Percentiles rank a stretch among this genome's conserved stretches.
These are phyloP conservation scores for Thaumetopoea pityocampa DNA, from an alignment of 1,140 invertebrate genomes.

Conservation along the genomic window DNA sequence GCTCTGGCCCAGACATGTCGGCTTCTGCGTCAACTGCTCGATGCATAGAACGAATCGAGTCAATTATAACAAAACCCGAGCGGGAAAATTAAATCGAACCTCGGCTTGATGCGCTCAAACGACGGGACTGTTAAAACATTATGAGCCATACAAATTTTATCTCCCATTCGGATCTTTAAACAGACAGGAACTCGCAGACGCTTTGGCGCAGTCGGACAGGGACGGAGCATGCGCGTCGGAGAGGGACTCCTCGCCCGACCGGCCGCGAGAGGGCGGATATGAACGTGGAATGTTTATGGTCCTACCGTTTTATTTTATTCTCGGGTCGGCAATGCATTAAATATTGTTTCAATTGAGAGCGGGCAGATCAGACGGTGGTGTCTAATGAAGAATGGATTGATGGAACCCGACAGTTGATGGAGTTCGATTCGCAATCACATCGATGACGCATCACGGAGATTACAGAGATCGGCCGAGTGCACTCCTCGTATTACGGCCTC, in stretches of 20 bases:
- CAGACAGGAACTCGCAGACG: conserved; percentile 56
- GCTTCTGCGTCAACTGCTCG: conserved; percentile 38
- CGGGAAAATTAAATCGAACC: conserved; percentile 66
- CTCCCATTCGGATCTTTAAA: conserved; percentile 56
- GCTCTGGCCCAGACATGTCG: conserved; percentile 24
- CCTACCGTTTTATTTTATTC: conserved; percentile 74
- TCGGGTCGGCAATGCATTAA: conserved; percentile 60
- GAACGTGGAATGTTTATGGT: conserved; percentile 74
- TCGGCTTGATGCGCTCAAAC: conserved; percentile 53
- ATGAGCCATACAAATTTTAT: conserved; percentile 70
- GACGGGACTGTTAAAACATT: conserved; percentile 69
- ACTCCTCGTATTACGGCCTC: conserved; percentile 57
- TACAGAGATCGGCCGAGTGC: conserved; percentile 13
- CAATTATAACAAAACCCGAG: conserved; percentile 60
- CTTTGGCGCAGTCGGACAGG: conserved; percentile 50
- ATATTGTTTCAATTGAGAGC: conserved; percentile 74
- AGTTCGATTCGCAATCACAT: conserved; percentile 46
- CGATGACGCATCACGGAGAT: conserved; percentile 29
- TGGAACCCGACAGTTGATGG: conserved; percentile 53
- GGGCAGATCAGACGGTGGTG: conserved; percentile 52
- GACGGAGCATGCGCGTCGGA: conserved; percentile 31
- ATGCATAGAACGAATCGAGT: conserved; percentile 60
- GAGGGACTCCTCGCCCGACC: conserved; percentile 41
- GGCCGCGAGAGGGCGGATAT: conserved; percentile 69
- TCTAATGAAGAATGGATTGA: conserved; percentile 64